Evolutionary conservation across 2,888 invertebrate genomes (phyloP), one percentile per base, ranked within the genome.

Genomic region (Eupithecia centaureata): DNA sequence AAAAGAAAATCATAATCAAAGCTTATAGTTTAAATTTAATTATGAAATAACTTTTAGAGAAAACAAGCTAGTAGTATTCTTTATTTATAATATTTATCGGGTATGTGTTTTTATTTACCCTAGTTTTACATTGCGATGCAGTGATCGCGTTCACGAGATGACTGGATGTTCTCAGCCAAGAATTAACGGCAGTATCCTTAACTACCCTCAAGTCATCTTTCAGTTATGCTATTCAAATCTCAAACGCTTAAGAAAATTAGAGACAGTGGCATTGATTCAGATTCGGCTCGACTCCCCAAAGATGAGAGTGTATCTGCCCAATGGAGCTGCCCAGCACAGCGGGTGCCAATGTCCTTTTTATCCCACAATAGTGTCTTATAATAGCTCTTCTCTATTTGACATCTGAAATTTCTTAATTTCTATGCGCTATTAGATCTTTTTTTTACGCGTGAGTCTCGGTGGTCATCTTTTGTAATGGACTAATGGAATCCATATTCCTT

Each of bases 351-450:
- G 22, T 57, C 32, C 56, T 22, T 57, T 57, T 57, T 0, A 32
- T 3, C 2, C 1, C 18, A 18, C 56, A 57, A 57, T 57, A 32
- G 18, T 18, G 2, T 18, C 32, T 18, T 8, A 22, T 57, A 32
- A 30, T 56, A 30, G n/a, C 18, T 42, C 56, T 30, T 32, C 56
- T 32, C n/a, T 32, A 57, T 25, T 57, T 57, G 56, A 32, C 54
- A 30, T 25, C 56, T 32, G 18, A 57, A 57, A 57, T 57, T n/a
- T 57, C 56, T 57, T 32, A 30, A 57, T 57, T 57, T 57, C 56
- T 57, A 22, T 32, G 1, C 56, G 32, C 32, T 3, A 5, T 28
- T 27, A 13, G 15, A 1, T 10, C 1, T n/a, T 32, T 32, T n/a
- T 51, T 30, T 54, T 30, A n/a, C 12, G 42, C 42, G 8, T 28